Base-by-base conservation (phyloP, 64 coral and sea anemone species). In the Astreopora myriophthalma region DNA sequence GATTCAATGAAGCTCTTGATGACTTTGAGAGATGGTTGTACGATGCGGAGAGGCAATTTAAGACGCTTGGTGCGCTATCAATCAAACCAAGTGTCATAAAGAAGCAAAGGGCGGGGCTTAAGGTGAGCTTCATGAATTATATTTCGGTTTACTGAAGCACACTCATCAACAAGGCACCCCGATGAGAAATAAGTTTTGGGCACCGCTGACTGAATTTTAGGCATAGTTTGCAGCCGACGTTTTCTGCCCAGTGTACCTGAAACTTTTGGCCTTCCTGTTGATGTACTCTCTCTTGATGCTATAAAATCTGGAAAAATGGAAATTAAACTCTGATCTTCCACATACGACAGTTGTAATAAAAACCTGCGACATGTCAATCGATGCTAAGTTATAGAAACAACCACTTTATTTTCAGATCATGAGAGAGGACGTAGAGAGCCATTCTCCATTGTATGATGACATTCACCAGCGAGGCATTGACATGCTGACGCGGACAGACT, bases 31-130 rank as follows among this genome's bases (percentile, higher is more conserved):
- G 71, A 70, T 96, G 95, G 95, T 6, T 96, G 74, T 90, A 39
- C 42, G 84, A 86, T 34, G 93, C 88, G 10, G 95, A 96, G 81
- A 87, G 86, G 33, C 89, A 90, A 46, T 48, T 96, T 1, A 85
- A 89, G 60, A 69, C 91, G 24, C 91, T 88, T n/a, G 86, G 86
- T 65, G 78, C 90, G 73, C 87, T 96, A 0, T 96, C 95, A 17
- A 96, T 96, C 70, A 93, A 90, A 82, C 95, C 95, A 51, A 83
- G 74, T 20, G 87, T 96, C 63, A 96, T 96, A 72, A 96, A 93
- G 74, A 96, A 90, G n/a, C 95, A 96, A 26, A 86, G 89, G 2
- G 85, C 79, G 11, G 95, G 89, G 27, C 95, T 94, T 22, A 87
- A 96, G 91, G 95, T 94, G 49, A 26, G 36, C 19, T n/a, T 55